phyloP scores from a whole-genome alignment of 2,797 vertebrate species.

The Pogoniulus pusillus region DNA sequence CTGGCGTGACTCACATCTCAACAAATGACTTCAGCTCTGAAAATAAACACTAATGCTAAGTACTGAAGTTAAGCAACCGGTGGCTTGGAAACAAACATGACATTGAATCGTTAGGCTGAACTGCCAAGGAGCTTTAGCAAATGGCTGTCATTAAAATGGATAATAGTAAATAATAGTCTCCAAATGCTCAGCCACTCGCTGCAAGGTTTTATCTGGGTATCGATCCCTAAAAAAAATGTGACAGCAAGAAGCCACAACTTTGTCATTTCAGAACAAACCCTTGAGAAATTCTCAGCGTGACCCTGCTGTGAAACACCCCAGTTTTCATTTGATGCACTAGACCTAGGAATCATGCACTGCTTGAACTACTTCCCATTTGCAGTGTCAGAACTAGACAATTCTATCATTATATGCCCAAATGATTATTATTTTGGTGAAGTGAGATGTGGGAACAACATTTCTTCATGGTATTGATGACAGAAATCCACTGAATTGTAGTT shows the following conservation, averaged over 20 bases:
- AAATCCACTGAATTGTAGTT: not conserved
- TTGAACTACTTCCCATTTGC: not conserved
- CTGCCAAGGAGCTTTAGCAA: not conserved
- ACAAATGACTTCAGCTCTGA: slow-evolving; percentile 58
- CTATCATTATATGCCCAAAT: not conserved
- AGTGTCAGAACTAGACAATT: not conserved
- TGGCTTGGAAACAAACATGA: slow-evolving; percentile 24
- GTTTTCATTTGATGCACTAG: not conserved
- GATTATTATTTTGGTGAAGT: not conserved
- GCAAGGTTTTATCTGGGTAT: not conserved
- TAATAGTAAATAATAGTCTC: not conserved
- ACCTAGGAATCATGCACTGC: not conserved
- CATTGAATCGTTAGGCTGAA: not conserved
- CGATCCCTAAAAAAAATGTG: not conserved
- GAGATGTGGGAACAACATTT: not conserved
- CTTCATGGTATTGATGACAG: not conserved
- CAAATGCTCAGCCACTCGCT: not conserved
- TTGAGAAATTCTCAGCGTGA: not conserved
- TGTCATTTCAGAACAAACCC: not conserved
- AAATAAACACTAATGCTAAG: slow-evolving; percentile 46
- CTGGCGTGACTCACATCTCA: slow-evolving; percentile 30
- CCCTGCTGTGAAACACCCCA: not conserved
- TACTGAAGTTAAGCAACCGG: slow-evolving; percentile 27
- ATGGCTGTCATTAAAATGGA: not conserved
- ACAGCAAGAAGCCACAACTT: not conserved